Percentiles rank a stretch among this genome's conserved stretches.
Evolutionary conservation across 2,797 vertebrate species (phyloP).

Genomic region (Sebastes elongatus): DNA sequence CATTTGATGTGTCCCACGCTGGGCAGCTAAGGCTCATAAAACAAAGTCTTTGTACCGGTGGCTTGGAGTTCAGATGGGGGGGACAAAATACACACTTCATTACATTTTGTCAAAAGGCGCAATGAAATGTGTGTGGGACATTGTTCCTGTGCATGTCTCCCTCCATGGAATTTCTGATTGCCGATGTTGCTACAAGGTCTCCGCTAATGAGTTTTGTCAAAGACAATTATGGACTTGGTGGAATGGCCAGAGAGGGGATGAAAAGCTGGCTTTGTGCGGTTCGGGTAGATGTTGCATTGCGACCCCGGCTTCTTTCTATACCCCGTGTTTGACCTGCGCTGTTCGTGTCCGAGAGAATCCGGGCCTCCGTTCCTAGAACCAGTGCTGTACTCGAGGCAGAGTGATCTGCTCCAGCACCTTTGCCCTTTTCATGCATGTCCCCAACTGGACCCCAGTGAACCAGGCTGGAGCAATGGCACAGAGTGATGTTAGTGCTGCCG

Average conservation of each 20-base stretch:
- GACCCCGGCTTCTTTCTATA: constrained; percentile 80
- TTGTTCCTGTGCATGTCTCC: constrained; percentile 87
- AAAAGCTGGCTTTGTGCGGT: constrained; percentile 89
- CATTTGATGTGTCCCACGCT: constrained; percentile 86
- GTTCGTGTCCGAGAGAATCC: constrained; percentile 56
- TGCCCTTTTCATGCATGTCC: constrained; percentile 42
- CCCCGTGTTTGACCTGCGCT: constrained; percentile 81
- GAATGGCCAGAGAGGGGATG: constrained; percentile 79
- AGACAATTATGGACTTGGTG: constrained; percentile 88
- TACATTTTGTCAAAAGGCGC: constrained; percentile 89
- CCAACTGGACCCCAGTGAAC: constrained; percentile 42
- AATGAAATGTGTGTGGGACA: constrained; percentile 85
- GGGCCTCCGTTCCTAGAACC: constrained; percentile 42
- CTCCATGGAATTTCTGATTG: constrained; percentile 85
- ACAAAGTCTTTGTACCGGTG: constrained; percentile 83
- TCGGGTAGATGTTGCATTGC: constrained; percentile 77
- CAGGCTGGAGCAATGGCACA: constrained; percentile 32
- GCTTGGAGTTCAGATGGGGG: constrained; percentile 82
- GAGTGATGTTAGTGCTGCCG: constrained; percentile 28
- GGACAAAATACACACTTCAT: constrained; percentile 89
- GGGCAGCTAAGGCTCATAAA: constrained; percentile 82
- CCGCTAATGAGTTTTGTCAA: constrained; percentile 91
- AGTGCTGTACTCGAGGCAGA: constrained; percentile 27
- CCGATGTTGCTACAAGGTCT: constrained; percentile 86
- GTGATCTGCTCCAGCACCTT: constrained; percentile 58